phyloP scores from a whole-genome alignment of 2,113 vertebrate genomes.

The Cynocephalus volans region DNA sequence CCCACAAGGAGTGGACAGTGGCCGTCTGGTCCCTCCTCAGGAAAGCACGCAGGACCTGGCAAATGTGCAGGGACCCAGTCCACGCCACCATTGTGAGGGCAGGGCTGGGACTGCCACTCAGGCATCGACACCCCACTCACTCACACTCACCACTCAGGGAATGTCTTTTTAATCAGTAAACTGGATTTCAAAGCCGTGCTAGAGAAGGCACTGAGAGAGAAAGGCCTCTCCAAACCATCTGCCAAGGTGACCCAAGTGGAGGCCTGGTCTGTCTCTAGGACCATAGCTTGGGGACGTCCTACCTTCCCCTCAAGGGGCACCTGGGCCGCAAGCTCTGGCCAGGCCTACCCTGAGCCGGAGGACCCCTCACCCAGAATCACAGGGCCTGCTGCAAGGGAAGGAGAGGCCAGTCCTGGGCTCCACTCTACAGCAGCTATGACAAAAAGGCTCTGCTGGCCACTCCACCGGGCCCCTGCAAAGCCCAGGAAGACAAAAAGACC shows the following conservation, averaged over 20 bases:
- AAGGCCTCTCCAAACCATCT: not conserved
- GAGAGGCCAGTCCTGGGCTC: not conserved
- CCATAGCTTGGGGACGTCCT: fast-evolving
- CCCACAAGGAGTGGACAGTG: fast-evolving
- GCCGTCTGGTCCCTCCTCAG: not conserved
- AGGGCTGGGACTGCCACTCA: not conserved
- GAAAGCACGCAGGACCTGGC: not conserved
- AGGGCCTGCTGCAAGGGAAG: not conserved
- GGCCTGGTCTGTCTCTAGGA: fast-evolving
- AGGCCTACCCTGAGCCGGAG: not conserved
- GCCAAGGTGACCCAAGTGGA: fast-evolving
- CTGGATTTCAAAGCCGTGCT: fast-evolving
- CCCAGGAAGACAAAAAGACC: not conserved
- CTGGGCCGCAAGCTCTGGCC: no score
- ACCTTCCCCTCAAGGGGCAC: not conserved
- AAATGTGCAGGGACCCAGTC: no score
- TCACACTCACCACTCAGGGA: fast-evolving
- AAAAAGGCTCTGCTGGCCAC: not conserved
- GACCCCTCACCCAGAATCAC: not conserved
- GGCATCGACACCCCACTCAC: no score
- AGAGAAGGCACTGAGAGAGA: fast-evolving
- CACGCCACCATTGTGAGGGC: not conserved
- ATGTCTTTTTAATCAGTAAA: fast-evolving
- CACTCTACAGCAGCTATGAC: not conserved
- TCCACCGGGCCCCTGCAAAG: not conserved